A percentile compares a stretch with the other conserved stretches of the same genome.
Evolutionary conservation across 2,888 invertebrate species (phyloP).

Genomic region (Andrena fulva): DNA sequence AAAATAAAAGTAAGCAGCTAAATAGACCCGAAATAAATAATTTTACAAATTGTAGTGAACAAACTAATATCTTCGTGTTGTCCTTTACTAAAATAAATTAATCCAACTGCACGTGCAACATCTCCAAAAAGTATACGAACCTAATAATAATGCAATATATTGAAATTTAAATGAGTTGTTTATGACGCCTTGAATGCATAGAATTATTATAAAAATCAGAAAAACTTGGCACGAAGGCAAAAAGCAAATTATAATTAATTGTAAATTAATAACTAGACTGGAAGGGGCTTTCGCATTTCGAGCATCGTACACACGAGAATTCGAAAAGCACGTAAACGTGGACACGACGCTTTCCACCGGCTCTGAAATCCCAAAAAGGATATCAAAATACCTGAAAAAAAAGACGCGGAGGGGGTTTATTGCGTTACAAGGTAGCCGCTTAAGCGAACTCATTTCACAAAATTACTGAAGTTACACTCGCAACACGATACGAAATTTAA

Average conservation of each 20-base stretch:
- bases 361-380: neutral
- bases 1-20: too few species aligned
- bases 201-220: too few species aligned
- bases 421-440: constrained; percentile 4
- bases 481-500: constrained; percentile 27
- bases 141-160: too few species aligned
- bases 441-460: constrained; percentile 19
- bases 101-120: neutral
- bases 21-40: too few species aligned
- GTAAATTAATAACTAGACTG: neutral
- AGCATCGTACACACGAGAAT: neutral
- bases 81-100: neutral
- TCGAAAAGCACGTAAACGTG: neutral
- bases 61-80: too few species aligned
- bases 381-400: neutral
- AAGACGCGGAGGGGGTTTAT: constrained; percentile 1
- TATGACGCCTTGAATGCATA: too few species aligned
- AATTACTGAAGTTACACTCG: constrained; percentile 32
- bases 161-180: too few species aligned
- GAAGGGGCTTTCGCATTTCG: neutral
- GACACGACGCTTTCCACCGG: neutral
- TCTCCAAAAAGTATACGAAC: too few species aligned
- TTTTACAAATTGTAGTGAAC: too few species aligned
- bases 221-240: too few species aligned
- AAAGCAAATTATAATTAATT: too few species aligned